A percentile compares a stretch with the other conserved stretches of the same genome.
phyloP scores from a whole-genome alignment of 2,113 vertebrate genomes.

The Australoheros scitulus region DNA sequence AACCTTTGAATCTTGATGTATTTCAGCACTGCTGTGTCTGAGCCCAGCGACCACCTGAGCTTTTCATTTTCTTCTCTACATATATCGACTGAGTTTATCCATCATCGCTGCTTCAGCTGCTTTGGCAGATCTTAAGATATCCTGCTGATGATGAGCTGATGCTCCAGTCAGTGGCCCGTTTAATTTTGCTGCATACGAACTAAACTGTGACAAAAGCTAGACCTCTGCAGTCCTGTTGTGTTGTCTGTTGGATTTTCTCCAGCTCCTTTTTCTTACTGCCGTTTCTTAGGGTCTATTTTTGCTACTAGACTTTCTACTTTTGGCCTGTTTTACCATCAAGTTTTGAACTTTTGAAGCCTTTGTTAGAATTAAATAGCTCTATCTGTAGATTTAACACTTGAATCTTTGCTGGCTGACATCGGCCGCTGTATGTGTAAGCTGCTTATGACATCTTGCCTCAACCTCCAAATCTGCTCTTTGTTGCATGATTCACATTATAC shows the following conservation, averaged over 20 bases:
- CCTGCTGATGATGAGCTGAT: not conserved
- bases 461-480: conserved; percentile 58
- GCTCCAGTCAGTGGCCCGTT: not conserved
- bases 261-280: not conserved
- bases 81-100: not conserved
- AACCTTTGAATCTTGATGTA: conserved; percentile 36
- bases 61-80: not conserved
- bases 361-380: conserved; percentile 8
- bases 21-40: conserved; percentile 20
- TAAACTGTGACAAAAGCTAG: conserved; percentile 2
- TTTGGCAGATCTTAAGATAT: conserved; percentile 7
- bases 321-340: conserved; percentile 1
- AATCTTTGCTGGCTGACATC: conserved; percentile 15
- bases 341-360: conserved; percentile 13
- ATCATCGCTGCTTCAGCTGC: not conserved
- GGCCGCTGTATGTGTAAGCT: conserved; percentile 49
- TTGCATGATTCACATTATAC: conserved; percentile 34
- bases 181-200: conserved; percentile 10
- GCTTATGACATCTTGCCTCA: conserved; percentile 49
- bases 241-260: not conserved
- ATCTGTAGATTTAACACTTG: conserved; percentile 26
- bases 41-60: not conserved
- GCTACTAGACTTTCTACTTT: not conserved
- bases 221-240: conserved; percentile 17
- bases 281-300: conserved; percentile 15